A percentile compares a stretch with the other conserved stretches of the same genome.
These are phyloP conservation scores for Syrmaticus mikado DNA, from an alignment of 2,113 vertebrate genomes.

Conservation along the genomic window DNA sequence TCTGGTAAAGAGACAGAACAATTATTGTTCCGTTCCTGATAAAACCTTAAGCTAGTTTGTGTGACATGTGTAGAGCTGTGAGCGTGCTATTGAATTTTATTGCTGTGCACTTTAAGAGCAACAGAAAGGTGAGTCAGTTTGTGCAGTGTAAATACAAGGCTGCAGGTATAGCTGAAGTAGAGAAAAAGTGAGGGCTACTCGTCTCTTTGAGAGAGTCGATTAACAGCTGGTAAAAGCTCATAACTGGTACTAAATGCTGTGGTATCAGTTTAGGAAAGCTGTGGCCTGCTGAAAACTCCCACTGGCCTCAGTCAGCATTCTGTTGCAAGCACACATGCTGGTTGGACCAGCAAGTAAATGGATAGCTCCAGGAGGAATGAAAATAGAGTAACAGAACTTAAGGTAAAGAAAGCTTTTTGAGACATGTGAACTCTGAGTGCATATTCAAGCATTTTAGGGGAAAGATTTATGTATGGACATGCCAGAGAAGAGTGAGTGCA, in stretches of 20 bases:
- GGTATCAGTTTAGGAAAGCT: background rate
- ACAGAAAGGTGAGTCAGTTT: background rate
- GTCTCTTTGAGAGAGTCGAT: background rate
- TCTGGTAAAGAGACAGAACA: background rate
- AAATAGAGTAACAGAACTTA: background rate
- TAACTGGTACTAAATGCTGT: background rate
- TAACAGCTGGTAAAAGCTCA: background rate
- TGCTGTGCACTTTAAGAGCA: background rate
- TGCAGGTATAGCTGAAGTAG: background rate
- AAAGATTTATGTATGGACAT: background rate
- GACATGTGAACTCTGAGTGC: rapidly evolving
- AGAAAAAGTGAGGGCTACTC: background rate
- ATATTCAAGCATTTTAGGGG: background rate
- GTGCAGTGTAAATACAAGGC: background rate
- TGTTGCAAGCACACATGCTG: background rate
- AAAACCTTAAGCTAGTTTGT: background rate
- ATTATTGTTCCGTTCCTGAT: background rate
- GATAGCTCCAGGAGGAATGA: background rate
- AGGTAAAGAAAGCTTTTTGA: background rate
- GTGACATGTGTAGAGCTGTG: background rate
- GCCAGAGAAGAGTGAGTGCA: background rate
- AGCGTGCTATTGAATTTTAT: background rate
- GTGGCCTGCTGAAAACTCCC: background rate
- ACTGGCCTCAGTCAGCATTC: background rate
- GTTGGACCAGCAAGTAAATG: background rate